These are phyloP conservation scores for Enteromius treurensis DNA, from an alignment of 2,797 vertebrate genomes.

Conservation along the genomic window DNA sequence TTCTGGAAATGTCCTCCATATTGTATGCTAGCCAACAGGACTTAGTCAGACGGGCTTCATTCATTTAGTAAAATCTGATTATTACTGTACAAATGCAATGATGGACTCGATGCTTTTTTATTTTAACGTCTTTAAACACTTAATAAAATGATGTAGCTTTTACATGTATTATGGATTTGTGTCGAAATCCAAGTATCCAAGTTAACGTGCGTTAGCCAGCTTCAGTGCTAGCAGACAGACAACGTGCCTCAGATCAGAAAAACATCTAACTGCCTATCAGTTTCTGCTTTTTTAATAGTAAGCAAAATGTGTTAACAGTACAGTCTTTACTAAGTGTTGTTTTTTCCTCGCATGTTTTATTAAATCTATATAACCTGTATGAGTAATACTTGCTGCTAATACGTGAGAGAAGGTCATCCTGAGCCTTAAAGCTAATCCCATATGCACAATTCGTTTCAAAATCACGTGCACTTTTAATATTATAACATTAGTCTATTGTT, in stretches of 20 bases:
- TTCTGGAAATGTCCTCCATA: conserved; percentile 43
- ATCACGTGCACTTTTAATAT: not conserved
- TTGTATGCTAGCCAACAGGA: conserved; percentile 23
- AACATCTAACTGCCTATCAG: not conserved
- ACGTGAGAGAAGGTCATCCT: conserved; percentile 19
- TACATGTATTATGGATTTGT: not conserved
- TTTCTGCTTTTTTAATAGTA: not conserved
- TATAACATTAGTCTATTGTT: not conserved
- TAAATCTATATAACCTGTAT: not conserved
- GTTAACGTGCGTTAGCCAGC: conserved; percentile 2
- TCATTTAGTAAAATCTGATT: not conserved
- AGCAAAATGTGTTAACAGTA: not conserved
- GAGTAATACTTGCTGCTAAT: not conserved
- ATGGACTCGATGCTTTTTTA: not conserved
- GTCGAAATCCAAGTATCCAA: not conserved
- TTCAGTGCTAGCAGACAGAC: conserved; percentile 6
- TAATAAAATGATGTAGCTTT: not conserved
- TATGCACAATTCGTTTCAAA: not conserved
- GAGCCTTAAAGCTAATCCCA: conserved; percentile 30
- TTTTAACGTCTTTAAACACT: not conserved
- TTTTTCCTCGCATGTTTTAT: not conserved
- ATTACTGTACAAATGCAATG: not conserved
- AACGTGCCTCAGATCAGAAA: conserved; percentile 2
- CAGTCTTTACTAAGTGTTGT: not conserved
- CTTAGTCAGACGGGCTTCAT: conserved; percentile 1